Conservation (phyloP, 2,888 invertebrate genomes). For the Pecten maximus region DNA sequence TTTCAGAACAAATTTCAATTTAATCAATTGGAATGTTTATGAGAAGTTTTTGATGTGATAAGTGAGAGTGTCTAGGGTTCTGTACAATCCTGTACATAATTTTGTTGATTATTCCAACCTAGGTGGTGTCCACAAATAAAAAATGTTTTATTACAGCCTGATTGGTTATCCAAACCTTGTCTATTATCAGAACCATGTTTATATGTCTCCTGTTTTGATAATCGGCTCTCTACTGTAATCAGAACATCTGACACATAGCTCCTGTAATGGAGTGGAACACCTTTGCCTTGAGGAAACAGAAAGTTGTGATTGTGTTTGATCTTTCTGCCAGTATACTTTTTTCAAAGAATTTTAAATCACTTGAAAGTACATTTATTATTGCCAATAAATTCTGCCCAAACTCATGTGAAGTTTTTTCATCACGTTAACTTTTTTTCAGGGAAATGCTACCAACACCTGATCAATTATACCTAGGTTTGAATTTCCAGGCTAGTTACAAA, state of each 20-base stretch:
- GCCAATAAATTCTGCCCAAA: neutral
- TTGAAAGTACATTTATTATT: neutral
- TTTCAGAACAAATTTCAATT: neutral
- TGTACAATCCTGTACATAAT: neutral
- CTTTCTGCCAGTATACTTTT: neutral
- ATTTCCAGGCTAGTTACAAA: too few species aligned
- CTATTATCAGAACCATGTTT: neutral
- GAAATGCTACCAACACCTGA: too few species aligned
- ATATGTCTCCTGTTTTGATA: too few species aligned
- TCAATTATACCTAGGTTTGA: too few species aligned
- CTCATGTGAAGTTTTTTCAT: neutral
- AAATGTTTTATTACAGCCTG: neutral
- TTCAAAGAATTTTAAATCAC: neutral
- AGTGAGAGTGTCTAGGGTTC: neutral
- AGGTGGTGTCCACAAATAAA: neutral
- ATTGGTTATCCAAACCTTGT: neutral
- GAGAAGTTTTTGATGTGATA: neutral
- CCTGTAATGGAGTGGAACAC: neutral
- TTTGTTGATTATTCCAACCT: neutral
- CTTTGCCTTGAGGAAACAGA: neutral
- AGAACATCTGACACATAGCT: neutral
- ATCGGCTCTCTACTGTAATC: too few species aligned
- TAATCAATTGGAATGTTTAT: neutral
- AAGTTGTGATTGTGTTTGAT: neutral
- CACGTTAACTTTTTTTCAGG: too few species aligned